phyloP scores from a whole-genome alignment of 2,113 vertebrate species.

The Paramisgurnus dabryanus region DNA sequence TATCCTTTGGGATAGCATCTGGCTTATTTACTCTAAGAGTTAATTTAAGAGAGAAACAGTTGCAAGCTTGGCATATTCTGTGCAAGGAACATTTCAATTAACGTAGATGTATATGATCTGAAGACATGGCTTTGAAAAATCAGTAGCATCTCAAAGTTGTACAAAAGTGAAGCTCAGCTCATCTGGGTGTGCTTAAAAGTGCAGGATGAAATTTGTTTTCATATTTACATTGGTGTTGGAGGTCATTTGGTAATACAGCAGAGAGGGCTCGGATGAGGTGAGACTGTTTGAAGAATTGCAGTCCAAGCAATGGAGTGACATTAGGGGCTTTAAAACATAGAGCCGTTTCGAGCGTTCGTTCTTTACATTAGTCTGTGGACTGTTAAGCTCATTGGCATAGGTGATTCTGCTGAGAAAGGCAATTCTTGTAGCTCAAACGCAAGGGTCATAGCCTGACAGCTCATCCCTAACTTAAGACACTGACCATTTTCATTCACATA shows the following conservation, averaged over 20 bases:
- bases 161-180: constrained; percentile 55
- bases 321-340: constrained; percentile 63
- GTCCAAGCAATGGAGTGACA: constrained; percentile 16
- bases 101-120: constrained; percentile 58
- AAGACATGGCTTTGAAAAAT: constrained; percentile 55
- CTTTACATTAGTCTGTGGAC: constrained; percentile 60
- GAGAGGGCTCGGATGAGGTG: constrained; percentile 64
- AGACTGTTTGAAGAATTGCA: constrained; percentile 25
- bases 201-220: constrained; percentile 36
- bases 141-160: constrained; percentile 56
- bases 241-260: constrained; percentile 61
- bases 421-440: constrained; percentile 62
- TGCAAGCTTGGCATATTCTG: constrained; percentile 16
- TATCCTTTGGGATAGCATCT: background rate
- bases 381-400: background rate
- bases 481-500: constrained; percentile 7
- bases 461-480: constrained; percentile 8
- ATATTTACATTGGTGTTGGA: constrained; percentile 60
- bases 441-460: constrained; percentile 68
- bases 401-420: constrained; percentile 67
- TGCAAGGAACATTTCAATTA: constrained; percentile 49
- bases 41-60: constrained; percentile 19
- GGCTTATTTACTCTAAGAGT: background rate
- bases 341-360: constrained; percentile 21
- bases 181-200: constrained; percentile 65